Evolutionary conservation across 2,797 vertebrate genomes (phyloP).

Genomic region (Luscinia megarhynchos): DNA sequence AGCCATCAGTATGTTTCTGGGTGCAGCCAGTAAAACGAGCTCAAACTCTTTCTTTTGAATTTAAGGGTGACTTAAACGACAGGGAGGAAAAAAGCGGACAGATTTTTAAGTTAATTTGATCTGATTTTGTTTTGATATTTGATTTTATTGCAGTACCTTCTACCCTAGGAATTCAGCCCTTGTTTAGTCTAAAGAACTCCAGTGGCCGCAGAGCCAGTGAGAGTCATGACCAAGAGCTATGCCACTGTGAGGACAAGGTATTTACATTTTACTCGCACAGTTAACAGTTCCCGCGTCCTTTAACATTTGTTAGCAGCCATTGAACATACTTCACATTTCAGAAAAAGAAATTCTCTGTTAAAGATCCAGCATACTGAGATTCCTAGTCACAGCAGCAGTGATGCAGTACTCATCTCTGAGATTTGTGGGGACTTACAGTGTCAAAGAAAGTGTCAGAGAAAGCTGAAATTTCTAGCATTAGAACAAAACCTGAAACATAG

Average conservation of each 20-base stretch:
- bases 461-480: not conserved
- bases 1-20: not conserved
- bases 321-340: not conserved
- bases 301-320: not conserved
- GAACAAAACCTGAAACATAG: not conserved
- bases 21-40: not conserved
- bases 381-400: not conserved
- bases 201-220: not conserved
- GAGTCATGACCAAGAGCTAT: constrained; percentile 19
- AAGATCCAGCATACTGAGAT: not conserved
- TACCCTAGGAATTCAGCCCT: constrained; percentile 19
- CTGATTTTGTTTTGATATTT: constrained; percentile 59
- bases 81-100: not conserved
- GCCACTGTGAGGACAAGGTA: not conserved
- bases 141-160: constrained; percentile 31
- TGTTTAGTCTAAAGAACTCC: constrained; percentile 53
- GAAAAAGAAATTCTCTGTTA: not conserved
- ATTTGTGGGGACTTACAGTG: not conserved
- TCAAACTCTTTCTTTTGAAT: not conserved
- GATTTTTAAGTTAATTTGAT: constrained; percentile 15
- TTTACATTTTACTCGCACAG: not conserved
- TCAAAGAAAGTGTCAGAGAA: not conserved
- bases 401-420: not conserved
- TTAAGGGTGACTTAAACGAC: not conserved
- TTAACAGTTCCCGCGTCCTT: not conserved